A percentile compares a stretch with the other conserved stretches of the same genome.
Evolutionary conservation across 2,113 vertebrate species (phyloP).

Genomic region (Gila orcuttii): DNA sequence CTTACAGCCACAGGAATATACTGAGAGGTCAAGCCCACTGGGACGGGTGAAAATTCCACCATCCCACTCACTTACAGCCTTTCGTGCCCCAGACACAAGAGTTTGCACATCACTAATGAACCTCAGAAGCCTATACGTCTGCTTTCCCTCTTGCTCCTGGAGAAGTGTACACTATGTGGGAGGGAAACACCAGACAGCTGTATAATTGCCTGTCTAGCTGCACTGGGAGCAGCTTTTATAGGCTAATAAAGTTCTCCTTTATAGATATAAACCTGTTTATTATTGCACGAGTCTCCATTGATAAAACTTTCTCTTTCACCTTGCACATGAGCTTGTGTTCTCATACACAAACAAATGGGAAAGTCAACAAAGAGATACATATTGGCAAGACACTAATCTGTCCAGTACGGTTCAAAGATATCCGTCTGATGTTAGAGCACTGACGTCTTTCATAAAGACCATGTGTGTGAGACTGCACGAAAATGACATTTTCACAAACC

Average conservation of each 20-base stretch:
- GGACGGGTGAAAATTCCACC: background rate
- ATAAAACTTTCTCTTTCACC: slow-evolving; percentile 35
- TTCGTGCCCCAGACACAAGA: slow-evolving; percentile 3
- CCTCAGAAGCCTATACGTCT: slow-evolving; percentile 37
- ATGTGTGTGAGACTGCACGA: slow-evolving; percentile 17
- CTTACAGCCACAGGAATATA: background rate
- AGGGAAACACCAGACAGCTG: slow-evolving; percentile 29
- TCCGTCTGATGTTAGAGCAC: slow-evolving; percentile 5
- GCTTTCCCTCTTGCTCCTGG: slow-evolving; percentile 9
- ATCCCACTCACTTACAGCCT: background rate
- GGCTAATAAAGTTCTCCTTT: slow-evolving; percentile 31
- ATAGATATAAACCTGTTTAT: slow-evolving; percentile 34
- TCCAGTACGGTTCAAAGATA: background rate
- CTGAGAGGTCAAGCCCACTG: background rate
- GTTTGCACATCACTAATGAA: slow-evolving; percentile 15
- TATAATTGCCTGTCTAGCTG: slow-evolving; percentile 37
- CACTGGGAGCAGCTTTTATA: slow-evolving; percentile 35
- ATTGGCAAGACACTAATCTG: background rate
- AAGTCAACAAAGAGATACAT: background rate
- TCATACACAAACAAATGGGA: background rate
- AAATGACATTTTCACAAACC: slow-evolving; percentile 28
- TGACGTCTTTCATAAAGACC: slow-evolving; percentile 27
- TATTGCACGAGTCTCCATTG: slow-evolving; percentile 15
- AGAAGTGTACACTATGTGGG: slow-evolving; percentile 23
- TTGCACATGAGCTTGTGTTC: background rate